Conservation (phyloP, 1,140 invertebrate species). For the Lithobius niger region DNA sequence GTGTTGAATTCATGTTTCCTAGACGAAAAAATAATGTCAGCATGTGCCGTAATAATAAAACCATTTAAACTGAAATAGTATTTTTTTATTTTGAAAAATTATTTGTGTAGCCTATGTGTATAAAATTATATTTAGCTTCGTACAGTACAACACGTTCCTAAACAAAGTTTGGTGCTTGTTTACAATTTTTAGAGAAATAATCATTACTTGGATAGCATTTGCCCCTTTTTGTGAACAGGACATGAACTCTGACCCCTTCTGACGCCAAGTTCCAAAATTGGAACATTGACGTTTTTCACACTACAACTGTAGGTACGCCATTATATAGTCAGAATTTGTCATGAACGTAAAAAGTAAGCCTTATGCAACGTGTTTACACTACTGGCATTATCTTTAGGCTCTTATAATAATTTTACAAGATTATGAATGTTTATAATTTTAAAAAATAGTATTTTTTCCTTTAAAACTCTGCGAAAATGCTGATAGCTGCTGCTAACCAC, state of each 20-base stretch:
- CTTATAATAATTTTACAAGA: not conserved
- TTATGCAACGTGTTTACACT: not conserved
- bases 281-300: not conserved
- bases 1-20: too few relatives aligned
- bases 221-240: not conserved
- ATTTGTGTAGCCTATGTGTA: not conserved
- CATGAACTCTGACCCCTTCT: not conserved
- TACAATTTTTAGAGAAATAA: not conserved
- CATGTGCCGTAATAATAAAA: not conserved
- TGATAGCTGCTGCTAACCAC: not conserved
- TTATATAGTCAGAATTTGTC: not conserved
- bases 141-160: not conserved
- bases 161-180: not conserved
- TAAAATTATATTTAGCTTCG: too few relatives aligned
- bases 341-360: not conserved
- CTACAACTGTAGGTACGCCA: not conserved
- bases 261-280: not conserved
- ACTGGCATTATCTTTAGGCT: not conserved
- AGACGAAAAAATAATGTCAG: not conserved
- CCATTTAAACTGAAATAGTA: not conserved
- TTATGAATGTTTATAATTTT: not conserved
- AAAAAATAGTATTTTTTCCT: not conserved
- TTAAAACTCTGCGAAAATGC: not conserved
- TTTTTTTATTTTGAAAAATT: not conserved
- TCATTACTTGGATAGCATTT: not conserved